Percentiles rank a stretch among this genome's conserved stretches.
Conservation (phyloP, 2,797 vertebrate species). For the Adrianichthys oophorus region DNA sequence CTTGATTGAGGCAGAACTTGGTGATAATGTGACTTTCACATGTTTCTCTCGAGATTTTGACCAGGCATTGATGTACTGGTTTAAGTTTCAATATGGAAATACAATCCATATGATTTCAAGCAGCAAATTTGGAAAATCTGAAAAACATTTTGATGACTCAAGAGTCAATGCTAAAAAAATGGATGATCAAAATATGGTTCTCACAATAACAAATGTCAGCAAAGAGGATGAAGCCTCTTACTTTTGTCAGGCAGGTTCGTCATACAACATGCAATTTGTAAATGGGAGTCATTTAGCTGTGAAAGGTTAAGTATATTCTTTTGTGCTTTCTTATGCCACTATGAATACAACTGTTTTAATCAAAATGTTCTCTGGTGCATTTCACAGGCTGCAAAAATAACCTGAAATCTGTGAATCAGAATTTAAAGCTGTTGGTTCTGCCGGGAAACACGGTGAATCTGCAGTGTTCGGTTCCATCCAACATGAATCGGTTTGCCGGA, state of each 20-base stretch:
- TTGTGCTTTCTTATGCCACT: no score
- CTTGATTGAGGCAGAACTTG: conserved; percentile 11
- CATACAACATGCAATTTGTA: rapidly evolving
- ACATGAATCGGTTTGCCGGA: neutral
- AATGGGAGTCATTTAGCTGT: conserved; percentile 22
- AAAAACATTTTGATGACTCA: conserved; percentile 3
- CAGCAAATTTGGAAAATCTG: neutral
- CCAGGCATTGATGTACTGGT: conserved; percentile 24
- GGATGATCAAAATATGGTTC: neutral
- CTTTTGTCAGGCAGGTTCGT: conserved; percentile 37
- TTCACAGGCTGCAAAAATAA: no score
- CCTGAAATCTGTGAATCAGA: conserved; percentile 12
- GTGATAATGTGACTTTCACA: conserved; percentile 10
- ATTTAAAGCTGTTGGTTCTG: neutral
- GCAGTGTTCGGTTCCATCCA: conserved; percentile 40
- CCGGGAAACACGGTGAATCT: conserved; percentile 27
- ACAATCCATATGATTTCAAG: conserved; percentile 8
- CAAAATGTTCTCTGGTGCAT: neutral
- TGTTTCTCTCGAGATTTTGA: rapidly evolving
- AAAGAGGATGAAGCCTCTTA: conserved; percentile 56
- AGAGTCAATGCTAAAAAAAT: neutral
- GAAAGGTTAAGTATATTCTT: conserved; percentile 21
- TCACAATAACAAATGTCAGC: conserved; percentile 23
- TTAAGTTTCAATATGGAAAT: conserved; percentile 26
- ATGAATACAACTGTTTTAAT: neutral